Evolutionary conservation across 2,113 vertebrate species (phyloP), one percentile per base, ranked within the genome.

Genomic region (Brachionichthys hirsutus): DNA sequence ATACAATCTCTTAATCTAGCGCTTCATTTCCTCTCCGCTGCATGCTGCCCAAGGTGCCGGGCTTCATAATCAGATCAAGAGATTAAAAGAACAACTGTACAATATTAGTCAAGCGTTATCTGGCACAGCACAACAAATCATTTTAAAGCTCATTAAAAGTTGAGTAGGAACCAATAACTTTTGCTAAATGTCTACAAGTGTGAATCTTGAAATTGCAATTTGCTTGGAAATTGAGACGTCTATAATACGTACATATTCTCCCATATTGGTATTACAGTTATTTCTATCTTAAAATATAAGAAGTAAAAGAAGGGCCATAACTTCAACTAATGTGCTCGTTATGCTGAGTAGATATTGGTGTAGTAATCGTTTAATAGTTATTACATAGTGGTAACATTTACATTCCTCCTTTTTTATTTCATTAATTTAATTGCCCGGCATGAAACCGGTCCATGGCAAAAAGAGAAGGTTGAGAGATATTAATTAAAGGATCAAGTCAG

Each of bases 401-500:
- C n/a, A n/a, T n/a, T n/a, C n/a, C n/a, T n/a, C n/a, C n/a, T n/a
- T n/a, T n/a, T n/a, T n/a, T n/a, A n/a, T n/a, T n/a, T n/a, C n/a
- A n/a, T n/a, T n/a, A n/a, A n/a, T n/a, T n/a, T n/a, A n/a, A n/a
- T n/a, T n/a, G n/a, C n/a, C n/a, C n/a, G n/a, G n/a, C n/a, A n/a
- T n/a, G n/a, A n/a, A n/a, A n/a, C n/a, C n/a, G n/a, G n/a, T n/a
- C n/a, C n/a, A n/a, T n/a, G n/a, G n/a, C n/a, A n/a, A n/a, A n/a
- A n/a, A n/a, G n/a, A n/a, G n/a, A n/a, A n/a, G n/a, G n/a, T n/a
- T 65, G 14, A 2, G 4, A 66, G 81, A 61, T 62, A 67, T 74
- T 77, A 48, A 78, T 80, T 76, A 73, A 62, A 54, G 16, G 34
- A 20, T 64, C 68, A 81, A 60, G 57, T 71, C 49, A 71, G 66